Conservation (phyloP, 2,113 vertebrate species). For the Gallinago media region DNA sequence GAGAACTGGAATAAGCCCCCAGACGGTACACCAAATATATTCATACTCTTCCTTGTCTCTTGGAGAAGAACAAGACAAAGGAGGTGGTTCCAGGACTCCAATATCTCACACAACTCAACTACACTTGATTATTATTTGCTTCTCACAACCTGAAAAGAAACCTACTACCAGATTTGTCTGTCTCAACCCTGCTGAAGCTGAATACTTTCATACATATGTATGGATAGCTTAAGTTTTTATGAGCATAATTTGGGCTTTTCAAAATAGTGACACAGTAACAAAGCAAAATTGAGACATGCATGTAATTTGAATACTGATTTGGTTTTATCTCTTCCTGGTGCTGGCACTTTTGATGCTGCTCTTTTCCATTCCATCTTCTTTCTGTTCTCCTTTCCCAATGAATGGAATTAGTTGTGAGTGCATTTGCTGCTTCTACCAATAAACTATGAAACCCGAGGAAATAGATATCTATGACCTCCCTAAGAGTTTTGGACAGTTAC, state of each 20-base stretch:
- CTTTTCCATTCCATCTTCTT: constrained; percentile 59
- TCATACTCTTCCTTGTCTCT: neutral
- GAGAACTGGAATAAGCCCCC: neutral
- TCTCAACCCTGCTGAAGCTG: constrained; percentile 55
- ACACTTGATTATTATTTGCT: constrained; percentile 67
- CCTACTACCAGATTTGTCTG: constrained; percentile 64
- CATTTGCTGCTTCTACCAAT: neutral
- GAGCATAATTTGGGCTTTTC: constrained; percentile 84
- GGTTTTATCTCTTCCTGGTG: constrained; percentile 57
- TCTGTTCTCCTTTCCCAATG: constrained; percentile 38
- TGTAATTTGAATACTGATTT: constrained; percentile 78
- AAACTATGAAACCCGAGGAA: neutral
- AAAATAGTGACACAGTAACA: constrained; percentile 82
- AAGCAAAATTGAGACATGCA: constrained; percentile 79
- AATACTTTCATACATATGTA: constrained; percentile 80
- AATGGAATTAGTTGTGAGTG: constrained; percentile 27
- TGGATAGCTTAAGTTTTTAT: constrained; percentile 79
- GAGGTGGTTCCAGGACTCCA: constrained; percentile 38
- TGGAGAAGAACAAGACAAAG: neutral
- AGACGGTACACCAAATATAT: neutral
- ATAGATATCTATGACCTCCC: neutral
- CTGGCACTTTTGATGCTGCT: constrained; percentile 69
- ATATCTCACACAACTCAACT: constrained; percentile 53
- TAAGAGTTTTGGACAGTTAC: neutral
- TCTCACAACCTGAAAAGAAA: constrained; percentile 59